Conservation (phyloP, 2,797 vertebrate species). For the Champsocephalus gunnari region DNA sequence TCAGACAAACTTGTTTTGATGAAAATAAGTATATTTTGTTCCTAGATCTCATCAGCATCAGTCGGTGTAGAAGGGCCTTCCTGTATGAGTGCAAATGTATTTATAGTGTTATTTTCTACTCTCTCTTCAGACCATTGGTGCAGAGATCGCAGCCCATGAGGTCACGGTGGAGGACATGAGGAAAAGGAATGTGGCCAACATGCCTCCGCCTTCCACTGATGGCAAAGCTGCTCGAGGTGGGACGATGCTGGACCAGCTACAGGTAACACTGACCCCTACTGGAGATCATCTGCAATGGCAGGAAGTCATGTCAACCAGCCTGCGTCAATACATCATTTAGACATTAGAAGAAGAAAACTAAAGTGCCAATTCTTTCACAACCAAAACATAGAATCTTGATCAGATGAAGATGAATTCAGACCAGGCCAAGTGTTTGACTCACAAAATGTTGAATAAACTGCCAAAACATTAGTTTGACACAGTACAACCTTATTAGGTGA, state of each 20-base stretch:
- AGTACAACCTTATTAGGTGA: too few relatives aligned
- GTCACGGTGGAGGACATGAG: conserved; percentile 91
- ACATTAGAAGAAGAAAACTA: not conserved
- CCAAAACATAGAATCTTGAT: too few relatives aligned
- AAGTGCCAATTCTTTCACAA: not conserved
- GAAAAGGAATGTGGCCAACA: conserved; percentile 85
- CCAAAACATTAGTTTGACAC: too few relatives aligned
- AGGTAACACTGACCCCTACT: conserved; percentile 87
- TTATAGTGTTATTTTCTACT: not conserved
- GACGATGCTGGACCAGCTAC: conserved; percentile 91
- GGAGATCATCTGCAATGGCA: conserved; percentile 41
- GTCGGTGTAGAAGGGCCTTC: not conserved
- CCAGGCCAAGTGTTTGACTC: too few relatives aligned
- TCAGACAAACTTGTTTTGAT: not conserved
- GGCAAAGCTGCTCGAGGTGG: conserved; percentile 87
- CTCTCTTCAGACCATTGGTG: conserved; percentile 88
- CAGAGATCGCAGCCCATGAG: conserved; percentile 94
- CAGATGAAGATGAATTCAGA: too few relatives aligned
- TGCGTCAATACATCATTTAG: not conserved
- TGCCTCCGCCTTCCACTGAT: conserved; percentile 83
- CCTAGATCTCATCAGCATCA: not conserved
- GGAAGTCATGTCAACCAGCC: not conserved
- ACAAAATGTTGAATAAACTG: too few relatives aligned
- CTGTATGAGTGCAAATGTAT: not conserved
- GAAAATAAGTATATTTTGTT: not conserved